Base-by-base conservation (phyloP, 1,140 invertebrate genomes). In the Lasaia peninsularis region DNA sequence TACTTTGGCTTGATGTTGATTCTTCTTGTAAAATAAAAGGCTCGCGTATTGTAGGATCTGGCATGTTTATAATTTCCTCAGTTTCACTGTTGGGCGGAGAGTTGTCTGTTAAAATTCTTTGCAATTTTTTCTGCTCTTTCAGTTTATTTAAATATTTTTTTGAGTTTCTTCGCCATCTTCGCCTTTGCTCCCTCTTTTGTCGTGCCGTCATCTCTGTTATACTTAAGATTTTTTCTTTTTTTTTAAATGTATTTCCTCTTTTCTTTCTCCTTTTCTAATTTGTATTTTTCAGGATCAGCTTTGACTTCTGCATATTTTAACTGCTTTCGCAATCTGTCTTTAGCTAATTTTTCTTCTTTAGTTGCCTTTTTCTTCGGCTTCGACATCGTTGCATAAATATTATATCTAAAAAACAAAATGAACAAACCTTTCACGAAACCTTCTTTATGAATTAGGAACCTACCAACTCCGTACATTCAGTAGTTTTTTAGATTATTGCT, bases 1-100 rank as follows among this genome's bases (percentile, higher is more conserved):
- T 35, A 35, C n/a, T 35, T 35, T 35, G 33, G n/a, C 33, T 16
- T 37, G 35, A 37, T 37, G 12, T 37, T 37, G 35, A 37, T 37
- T 37, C 12, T 16, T 14, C 32, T 33, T 33, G 32, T 10, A 33
- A 33, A 5, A 33, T 3, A 33, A 33, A 9, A 33, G 4, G 32
- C 2, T 33, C 32, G 32, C 32, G 32, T 33, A 33, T 33, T 33
- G 1, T 33, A 33, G 11, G 32, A 33, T 33, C 32, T 33, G 32
- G 32, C 32, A 33, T 33, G 32, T 33, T 9, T 33, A 33, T 33
- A 33, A 33, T n/a, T 2, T 37, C 34, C 14, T 37, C 34, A 37
- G 12, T 37, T 37, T 37, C 34, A 37, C 34, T 37, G n/a, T 35
- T n/a, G n/a, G 34, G n/a, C n/a, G 34, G 34, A 12, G n/a, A 35